Conservation (phyloP, 2,797 vertebrate genomes). For the Mareca penelope region DNA sequence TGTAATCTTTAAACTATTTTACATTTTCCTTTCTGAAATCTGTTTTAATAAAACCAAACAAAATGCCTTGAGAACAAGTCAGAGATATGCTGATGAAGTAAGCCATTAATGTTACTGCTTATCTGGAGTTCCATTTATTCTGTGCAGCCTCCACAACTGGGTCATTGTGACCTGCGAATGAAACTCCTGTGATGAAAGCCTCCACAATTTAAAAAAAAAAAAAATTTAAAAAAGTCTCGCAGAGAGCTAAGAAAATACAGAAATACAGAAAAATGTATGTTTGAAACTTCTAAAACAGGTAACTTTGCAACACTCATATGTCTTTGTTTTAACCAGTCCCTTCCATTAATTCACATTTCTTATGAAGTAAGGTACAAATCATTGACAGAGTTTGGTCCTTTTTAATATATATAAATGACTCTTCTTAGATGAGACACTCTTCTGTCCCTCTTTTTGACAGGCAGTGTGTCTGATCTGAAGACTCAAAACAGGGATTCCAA, state of each 20-base stretch:
- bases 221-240: not conserved
- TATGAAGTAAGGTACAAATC: not conserved
- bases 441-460: not conserved
- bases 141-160: constrained; percentile 23
- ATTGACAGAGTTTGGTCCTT: not conserved
- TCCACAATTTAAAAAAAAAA: not conserved
- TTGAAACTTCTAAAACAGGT: not conserved
- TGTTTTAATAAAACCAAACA: constrained; percentile 59
- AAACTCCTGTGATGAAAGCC: not conserved
- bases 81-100: constrained; percentile 43
- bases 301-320: not conserved
- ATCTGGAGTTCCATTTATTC: constrained; percentile 56
- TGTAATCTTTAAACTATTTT: constrained; percentile 26
- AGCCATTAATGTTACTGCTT: constrained; percentile 52
- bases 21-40: constrained; percentile 29
- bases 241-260: not conserved
- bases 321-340: not conserved
- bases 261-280: not conserved
- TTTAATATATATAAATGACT: not conserved
- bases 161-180: not conserved
- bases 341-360: not conserved
- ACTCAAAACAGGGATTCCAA: too few relatives aligned
- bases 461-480: too few relatives aligned
- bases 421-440: not conserved
- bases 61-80: constrained; percentile 51